Base-by-base conservation (phyloP, 2,797 vertebrate species). In the Oreortyx pictus region DNA sequence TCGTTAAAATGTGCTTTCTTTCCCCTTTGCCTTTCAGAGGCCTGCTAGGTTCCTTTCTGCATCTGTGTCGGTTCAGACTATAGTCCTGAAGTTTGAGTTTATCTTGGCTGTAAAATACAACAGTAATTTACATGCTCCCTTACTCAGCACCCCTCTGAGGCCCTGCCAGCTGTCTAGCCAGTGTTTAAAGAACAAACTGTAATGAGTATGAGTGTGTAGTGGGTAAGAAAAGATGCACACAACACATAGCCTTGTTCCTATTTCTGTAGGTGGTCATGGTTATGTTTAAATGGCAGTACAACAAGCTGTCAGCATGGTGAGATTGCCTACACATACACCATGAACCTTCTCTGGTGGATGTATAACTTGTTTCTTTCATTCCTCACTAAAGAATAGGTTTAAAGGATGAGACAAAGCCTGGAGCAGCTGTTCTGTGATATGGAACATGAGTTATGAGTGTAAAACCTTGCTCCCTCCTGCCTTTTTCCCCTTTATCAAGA, bases 101-200 rank as follows among this genome's bases (percentile, higher is more conserved):
- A 97, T 97, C 97, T 98, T 97, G 95, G 95, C 97, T 54, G 71
- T 97, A 97, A 97, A 98, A 97, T 29, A 96, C 96, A 97, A 94
- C 91, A 96, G 96, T 97, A 97, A 98, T 98, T 97, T 97, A 97
- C 97, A 97, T 94, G 95, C 95, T 97, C 85, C 92, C 92, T 93
- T 89, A 88, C 92, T 93, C 73, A n/a, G 61, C 2, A 5, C 88
- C 97, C 97, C 96, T 97, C 94, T 66, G 97, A 97, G 97, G 95
- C 95, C 92, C 83, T 96, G 96, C 97, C 97, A 97, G 97, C 96
- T 97, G 97, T 97, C 97, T 97, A 97, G 97, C 95, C 96, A 92
- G 96, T 96, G 97, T 97, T 98, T 97, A 96, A 97, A 97, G 97
- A 97, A 96, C 96, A 96, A 94, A 92, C 87, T 90, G 83, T 96